A percentile compares a stretch with the other conserved stretches of the same genome.
phyloP scores from a whole-genome alignment of 2,113 vertebrate species.

The Rhynchopsitta pachyrhyncha region DNA sequence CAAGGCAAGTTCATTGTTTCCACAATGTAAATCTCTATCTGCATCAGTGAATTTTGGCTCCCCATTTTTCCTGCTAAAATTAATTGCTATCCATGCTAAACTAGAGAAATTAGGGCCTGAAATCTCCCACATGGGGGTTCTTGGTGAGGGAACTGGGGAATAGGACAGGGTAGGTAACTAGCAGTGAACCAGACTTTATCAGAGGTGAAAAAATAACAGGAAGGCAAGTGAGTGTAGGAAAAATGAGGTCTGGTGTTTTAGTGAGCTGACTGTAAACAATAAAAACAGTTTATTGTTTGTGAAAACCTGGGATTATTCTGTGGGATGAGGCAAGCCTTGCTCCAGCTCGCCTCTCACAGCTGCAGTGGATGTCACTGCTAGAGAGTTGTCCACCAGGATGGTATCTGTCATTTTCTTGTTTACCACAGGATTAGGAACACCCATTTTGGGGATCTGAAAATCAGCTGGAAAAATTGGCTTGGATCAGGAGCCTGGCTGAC shows the following conservation, averaged over 20 bases:
- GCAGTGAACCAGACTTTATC: not conserved
- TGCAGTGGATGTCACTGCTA: not conserved
- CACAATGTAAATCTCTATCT: slow-evolving; percentile 18
- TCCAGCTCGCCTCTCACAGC: slow-evolving; percentile 15
- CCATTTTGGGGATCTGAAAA: slow-evolving; percentile 25
- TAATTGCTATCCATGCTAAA: slow-evolving; percentile 3
- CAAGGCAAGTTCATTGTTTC: slow-evolving; percentile 14
- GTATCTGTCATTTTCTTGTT: not conserved
- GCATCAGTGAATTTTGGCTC: slow-evolving; percentile 29
- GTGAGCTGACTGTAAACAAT: slow-evolving; percentile 8
- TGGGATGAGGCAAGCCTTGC: not conserved
- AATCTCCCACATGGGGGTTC: not conserved
- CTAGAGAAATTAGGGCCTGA: slow-evolving; percentile 3
- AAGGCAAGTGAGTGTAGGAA: not conserved
- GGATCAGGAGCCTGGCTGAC: slow-evolving; percentile 31
- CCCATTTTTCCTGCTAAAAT: slow-evolving; percentile 49
- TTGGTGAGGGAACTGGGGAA: not conserved
- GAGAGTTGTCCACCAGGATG: not conserved
- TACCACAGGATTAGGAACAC: slow-evolving; percentile 10
- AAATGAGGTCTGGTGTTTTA: not conserved
- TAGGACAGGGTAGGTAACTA: not conserved
- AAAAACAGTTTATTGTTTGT: slow-evolving; percentile 13
- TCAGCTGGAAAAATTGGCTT: slow-evolving; percentile 58
- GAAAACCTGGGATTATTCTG: slow-evolving; percentile 9
- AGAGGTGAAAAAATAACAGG: not conserved